Evolutionary conservation across 2,888 invertebrate species (phyloP).

Genomic region (Drosophila nr. fundita): DNA sequence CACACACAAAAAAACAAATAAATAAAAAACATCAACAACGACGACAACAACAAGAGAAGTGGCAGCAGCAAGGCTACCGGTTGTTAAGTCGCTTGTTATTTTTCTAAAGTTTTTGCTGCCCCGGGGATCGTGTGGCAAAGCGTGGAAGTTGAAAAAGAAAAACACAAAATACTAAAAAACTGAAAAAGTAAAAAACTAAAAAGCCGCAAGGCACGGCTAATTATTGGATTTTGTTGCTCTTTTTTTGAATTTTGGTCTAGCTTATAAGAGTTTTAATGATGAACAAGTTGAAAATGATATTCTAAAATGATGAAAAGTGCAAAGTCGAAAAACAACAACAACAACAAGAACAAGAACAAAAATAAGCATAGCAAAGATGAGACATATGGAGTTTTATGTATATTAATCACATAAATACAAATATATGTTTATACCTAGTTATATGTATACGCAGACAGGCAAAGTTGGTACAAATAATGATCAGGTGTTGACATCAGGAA

Average conservation of each 20-base stretch:
- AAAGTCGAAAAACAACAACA: conserved; percentile 16
- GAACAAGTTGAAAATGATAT: conserved; percentile 40
- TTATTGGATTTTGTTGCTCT: conserved; percentile 20
- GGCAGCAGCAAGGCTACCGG: neutral
- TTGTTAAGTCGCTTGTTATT: conserved; percentile 30
- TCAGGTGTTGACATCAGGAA: conserved; percentile 64
- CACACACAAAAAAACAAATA: neutral
- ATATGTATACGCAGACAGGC: conserved; percentile 21
- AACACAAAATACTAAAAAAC: conserved; percentile 4
- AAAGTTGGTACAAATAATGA: conserved; percentile 75
- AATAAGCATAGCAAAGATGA: conserved; percentile 11
- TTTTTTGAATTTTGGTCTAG: conserved; percentile 30
- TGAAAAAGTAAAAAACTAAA: neutral
- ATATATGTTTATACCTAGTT: conserved; percentile 22
- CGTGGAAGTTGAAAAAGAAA: neutral
- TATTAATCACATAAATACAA: conserved; percentile 1
- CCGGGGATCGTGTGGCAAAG: conserved; percentile 5
- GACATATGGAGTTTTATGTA: conserved; percentile 15
- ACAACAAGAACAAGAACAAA: neutral
- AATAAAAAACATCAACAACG: neutral
- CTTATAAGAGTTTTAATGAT: conserved; percentile 34
- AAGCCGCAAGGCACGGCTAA: conserved; percentile 19
- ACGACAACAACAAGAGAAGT: neutral
- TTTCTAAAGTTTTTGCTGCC: conserved; percentile 30
- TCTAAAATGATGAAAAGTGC: conserved; percentile 30